phyloP scores from a whole-genome alignment of 2,797 vertebrate species.

The Cyclopterus lumpus region DNA sequence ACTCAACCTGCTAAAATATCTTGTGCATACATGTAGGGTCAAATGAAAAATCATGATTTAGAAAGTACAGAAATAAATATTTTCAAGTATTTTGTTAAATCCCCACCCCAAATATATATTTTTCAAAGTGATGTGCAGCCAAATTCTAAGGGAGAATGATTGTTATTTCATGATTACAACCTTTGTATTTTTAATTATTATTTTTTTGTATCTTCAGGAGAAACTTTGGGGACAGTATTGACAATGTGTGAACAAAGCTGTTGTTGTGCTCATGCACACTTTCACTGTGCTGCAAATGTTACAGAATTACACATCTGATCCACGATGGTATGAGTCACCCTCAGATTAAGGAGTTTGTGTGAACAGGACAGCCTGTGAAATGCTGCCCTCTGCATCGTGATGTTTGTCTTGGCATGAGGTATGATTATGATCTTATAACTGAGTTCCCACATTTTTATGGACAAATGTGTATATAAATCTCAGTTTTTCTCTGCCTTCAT shows the following conservation, averaged over 20 bases:
- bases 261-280: slow-evolving; percentile 8
- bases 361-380: slow-evolving; percentile 10
- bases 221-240: slow-evolving; percentile 20
- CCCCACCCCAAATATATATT: slow-evolving; percentile 51
- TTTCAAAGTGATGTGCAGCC: slow-evolving; percentile 58
- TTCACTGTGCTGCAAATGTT: slow-evolving; percentile 32
- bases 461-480: slow-evolving; percentile 38
- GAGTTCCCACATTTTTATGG: slow-evolving; percentile 26
- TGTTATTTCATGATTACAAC: slow-evolving; percentile 34
- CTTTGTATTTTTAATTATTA: slow-evolving; percentile 50
- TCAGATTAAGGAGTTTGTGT: slow-evolving; percentile 21
- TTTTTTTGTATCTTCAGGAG: slow-evolving; percentile 18
- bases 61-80: slow-evolving; percentile 19
- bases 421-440: slow-evolving; percentile 32
- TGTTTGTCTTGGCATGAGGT: slow-evolving; percentile 40
- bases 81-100: slow-evolving; percentile 54
- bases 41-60: slow-evolving; percentile 39
- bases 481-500: slow-evolving; percentile 55
- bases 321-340: neutral
- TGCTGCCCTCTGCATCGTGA: slow-evolving; percentile 26
- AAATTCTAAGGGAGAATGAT: slow-evolving; percentile 46
- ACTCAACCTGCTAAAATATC: slow-evolving; percentile 15
- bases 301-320: slow-evolving; percentile 20
- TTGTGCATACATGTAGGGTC: slow-evolving; percentile 13
- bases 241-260: slow-evolving; percentile 47